Percentiles rank a stretch among this genome's conserved stretches.
Conservation (phyloP, 2,888 invertebrate species). For the Scaptomyza cyrtandrae region DNA sequence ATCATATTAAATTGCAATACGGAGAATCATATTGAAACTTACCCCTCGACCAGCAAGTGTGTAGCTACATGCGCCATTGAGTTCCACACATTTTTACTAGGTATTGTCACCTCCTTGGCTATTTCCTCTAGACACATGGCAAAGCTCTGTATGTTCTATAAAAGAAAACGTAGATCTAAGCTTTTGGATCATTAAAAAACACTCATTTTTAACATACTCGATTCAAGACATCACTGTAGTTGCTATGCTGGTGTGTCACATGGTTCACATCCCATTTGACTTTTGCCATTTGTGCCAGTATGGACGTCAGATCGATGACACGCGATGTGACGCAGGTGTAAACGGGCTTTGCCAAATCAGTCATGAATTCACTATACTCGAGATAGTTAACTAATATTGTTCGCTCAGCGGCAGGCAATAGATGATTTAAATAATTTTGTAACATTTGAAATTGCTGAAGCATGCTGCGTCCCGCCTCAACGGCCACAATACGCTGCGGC, state of each 20-base stretch:
- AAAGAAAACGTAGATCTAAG: background rate
- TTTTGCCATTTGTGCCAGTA: slow-evolving; percentile 93
- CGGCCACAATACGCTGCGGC: slow-evolving; percentile 94
- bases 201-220: slow-evolving; percentile 84
- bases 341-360: slow-evolving; percentile 92
- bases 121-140: slow-evolving; percentile 91
- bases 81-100: slow-evolving; percentile 92
- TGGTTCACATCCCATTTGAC: slow-evolving; percentile 98
- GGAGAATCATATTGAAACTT: slow-evolving; percentile 53
- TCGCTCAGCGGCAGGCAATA: slow-evolving; percentile 90
- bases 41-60: slow-evolving; percentile 96
- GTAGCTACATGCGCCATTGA: slow-evolving; percentile 94
- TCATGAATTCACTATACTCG: slow-evolving; percentile 76
- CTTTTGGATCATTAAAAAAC: background rate
- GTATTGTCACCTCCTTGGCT: slow-evolving; percentile 89
- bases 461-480: slow-evolving; percentile 96
- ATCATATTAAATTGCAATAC: background rate
- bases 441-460: slow-evolving; percentile 94
- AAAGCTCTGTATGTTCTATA: slow-evolving; percentile 87
- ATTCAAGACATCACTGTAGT: slow-evolving; percentile 92
- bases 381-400: slow-evolving; percentile 89
- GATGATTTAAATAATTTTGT: slow-evolving; percentile 93
- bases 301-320: slow-evolving; percentile 90
- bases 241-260: slow-evolving; percentile 96
- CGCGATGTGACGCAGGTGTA: slow-evolving; percentile 94